These are phyloP conservation scores for Aphelenchoides fujianensis DNA, from an alignment of 1,140 invertebrate species.

Conservation along the genomic window DNA sequence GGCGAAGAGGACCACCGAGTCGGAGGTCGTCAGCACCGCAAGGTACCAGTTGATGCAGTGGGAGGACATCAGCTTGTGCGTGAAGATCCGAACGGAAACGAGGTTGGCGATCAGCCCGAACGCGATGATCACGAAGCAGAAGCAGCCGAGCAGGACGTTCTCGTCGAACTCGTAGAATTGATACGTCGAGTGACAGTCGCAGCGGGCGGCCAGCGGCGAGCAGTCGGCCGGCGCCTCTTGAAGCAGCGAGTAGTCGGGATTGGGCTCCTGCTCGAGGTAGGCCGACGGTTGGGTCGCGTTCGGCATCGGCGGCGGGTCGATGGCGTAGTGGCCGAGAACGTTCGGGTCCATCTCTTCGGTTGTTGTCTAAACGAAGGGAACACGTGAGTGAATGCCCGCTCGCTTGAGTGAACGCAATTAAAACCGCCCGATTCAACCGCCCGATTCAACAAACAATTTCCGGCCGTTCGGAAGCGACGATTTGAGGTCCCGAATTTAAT, in stretches of 20 bases:
- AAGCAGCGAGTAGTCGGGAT: not conserved
- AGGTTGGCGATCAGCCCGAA: slow-evolving; percentile 32
- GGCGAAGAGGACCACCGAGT: slow-evolving; percentile 44
- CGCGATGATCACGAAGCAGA: slow-evolving; percentile 23
- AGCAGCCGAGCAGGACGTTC: slow-evolving; percentile 23
- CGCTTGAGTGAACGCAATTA: too few species aligned
- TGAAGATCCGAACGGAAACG: slow-evolving; percentile 31
- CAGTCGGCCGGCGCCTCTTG: too few species aligned
- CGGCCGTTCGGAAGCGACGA: too few species aligned
- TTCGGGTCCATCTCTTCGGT: too few species aligned
- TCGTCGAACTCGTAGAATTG: slow-evolving; percentile 30
- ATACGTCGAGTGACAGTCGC: slow-evolving; percentile 28
- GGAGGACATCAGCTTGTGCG: slow-evolving; percentile 26
- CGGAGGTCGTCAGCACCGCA: slow-evolving; percentile 28
- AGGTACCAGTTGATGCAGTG: slow-evolving; percentile 34
- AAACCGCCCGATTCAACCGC: too few species aligned
- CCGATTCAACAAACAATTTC: too few species aligned
- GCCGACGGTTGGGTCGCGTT: too few species aligned
- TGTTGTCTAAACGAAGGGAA: too few species aligned
- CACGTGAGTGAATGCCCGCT: too few species aligned
- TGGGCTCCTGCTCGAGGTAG: not conserved
- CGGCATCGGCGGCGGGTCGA: too few species aligned
- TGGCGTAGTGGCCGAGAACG: too few species aligned
- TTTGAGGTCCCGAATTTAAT: too few species aligned
- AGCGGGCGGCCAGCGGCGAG: slow-evolving; percentile 2